Percentiles rank a stretch among this genome's conserved stretches.
phyloP scores from a whole-genome alignment of 2,797 vertebrate species.

The Notolabrus celidotus region DNA sequence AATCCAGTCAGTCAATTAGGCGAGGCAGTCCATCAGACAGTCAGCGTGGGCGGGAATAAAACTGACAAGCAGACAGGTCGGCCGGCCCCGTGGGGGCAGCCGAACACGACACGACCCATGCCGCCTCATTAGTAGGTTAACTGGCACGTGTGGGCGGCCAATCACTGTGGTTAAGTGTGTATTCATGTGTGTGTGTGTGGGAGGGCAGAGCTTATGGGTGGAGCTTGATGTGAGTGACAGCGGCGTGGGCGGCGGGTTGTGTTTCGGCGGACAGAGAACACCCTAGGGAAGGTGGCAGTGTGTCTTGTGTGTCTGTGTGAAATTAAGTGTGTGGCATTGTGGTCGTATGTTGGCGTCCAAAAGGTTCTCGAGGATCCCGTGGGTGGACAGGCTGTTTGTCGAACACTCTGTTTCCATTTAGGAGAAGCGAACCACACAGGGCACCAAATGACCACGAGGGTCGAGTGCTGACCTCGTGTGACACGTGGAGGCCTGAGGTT shows the following conservation, averaged over 20 bases:
- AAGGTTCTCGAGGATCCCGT: conserved; percentile 47
- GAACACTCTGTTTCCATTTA: conserved; percentile 74
- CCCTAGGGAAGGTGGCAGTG: conserved; percentile 44
- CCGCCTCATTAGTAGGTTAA: conserved; percentile 77
- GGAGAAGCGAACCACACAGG: conserved; percentile 60
- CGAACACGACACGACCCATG: conserved; percentile 53
- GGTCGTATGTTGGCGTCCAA: conserved; percentile 33
- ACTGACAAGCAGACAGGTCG: conserved; percentile 52
- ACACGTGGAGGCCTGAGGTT: conserved; percentile 6
- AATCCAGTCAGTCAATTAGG: conserved; percentile 72
- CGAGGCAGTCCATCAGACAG: conserved; percentile 66
- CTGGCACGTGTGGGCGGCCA: conserved; percentile 72
- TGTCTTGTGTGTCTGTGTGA: conserved; percentile 37
- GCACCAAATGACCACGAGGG: conserved; percentile 27
- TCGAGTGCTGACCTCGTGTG: conserved; percentile 15
- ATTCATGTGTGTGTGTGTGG: conserved; percentile 22
- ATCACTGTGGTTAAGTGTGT: conserved; percentile 41
- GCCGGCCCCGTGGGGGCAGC: conserved; percentile 42
- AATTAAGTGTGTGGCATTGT: conserved; percentile 37
- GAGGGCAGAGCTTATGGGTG: conserved; percentile 51
- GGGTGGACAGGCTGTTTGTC: conserved; percentile 81
- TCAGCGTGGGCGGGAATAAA: conserved; percentile 67
- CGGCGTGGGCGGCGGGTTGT: conserved; percentile 64
- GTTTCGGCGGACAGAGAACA: conserved; percentile 32
- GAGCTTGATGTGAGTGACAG: conserved; percentile 70